These are phyloP conservation scores for Diploscapter pachys DNA, from an alignment of 1,140 invertebrate species.

Conservation along the genomic window DNA sequence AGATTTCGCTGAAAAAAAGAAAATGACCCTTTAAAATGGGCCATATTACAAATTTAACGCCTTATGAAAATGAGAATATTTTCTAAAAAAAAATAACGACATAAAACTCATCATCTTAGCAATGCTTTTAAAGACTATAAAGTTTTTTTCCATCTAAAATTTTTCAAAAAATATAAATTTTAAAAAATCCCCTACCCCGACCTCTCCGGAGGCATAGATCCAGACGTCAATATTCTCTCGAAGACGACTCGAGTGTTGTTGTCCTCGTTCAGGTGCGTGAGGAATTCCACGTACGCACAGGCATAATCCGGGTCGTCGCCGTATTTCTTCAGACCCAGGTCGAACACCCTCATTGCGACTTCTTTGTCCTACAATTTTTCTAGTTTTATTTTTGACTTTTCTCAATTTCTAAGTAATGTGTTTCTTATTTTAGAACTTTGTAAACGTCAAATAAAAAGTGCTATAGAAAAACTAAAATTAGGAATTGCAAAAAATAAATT, in stretches of 20 bases:
- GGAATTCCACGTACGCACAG: conserved; percentile 89
- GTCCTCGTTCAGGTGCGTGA: conserved; percentile 97
- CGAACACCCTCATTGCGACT: conserved; percentile 95
- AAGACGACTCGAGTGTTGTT: conserved; percentile 97
- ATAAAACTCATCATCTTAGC: no score
- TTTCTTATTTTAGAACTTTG: no score
- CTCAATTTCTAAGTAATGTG: no score
- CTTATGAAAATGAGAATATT: conserved; percentile 26
- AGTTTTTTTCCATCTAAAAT: conserved; percentile 18
- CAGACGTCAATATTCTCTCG: conserved; percentile 88
- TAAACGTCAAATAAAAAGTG: no score
- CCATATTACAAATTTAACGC: conserved; percentile 19
- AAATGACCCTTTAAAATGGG: neutral
- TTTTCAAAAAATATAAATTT: conserved; percentile 23
- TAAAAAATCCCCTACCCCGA: conserved; percentile 74
- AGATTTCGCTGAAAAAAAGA: conserved; percentile 76
- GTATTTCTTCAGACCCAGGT: conserved; percentile 94
- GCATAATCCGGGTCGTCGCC: conserved; percentile 89
- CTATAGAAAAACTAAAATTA: neutral
- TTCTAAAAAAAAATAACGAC: no score
- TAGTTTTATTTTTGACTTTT: no score
- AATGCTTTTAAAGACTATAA: no score
- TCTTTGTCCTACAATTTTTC: conserved; percentile 75
- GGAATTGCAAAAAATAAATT: neutral
- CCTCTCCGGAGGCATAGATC: conserved; percentile 79